Conservation (phyloP, 2,888 invertebrate species). For the Noctua janthina region DNA sequence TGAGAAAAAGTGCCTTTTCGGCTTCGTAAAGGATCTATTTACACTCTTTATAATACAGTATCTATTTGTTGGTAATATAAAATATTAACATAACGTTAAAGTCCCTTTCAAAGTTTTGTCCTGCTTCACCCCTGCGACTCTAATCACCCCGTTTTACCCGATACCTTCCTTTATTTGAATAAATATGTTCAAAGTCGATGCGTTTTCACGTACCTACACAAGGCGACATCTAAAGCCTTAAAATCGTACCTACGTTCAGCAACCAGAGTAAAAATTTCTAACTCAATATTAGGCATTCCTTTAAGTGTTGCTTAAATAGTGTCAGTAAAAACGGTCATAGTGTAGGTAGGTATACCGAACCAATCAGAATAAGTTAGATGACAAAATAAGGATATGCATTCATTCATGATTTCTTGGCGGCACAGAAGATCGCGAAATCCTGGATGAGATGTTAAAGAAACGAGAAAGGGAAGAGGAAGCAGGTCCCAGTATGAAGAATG, state of each 20-base stretch:
- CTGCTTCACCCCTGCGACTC: not conserved
- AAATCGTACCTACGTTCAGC: not conserved
- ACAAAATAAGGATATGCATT: not conserved
- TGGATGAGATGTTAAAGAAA: conserved; percentile 60
- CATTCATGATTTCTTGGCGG: not conserved
- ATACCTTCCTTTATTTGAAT: not conserved
- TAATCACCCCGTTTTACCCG: not conserved
- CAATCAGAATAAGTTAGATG: not conserved
- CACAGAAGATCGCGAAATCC: conserved; percentile 68
- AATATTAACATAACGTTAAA: not conserved
- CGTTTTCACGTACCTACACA: not conserved
- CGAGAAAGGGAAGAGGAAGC: conserved; percentile 59
- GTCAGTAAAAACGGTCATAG: not conserved
- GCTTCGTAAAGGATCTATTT: too few species aligned
- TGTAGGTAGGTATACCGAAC: not conserved
- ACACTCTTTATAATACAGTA: too few species aligned
- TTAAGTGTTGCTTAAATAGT: not conserved
- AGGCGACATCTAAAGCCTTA: not conserved
- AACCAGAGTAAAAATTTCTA: not conserved
- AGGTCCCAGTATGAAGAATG: conserved; percentile 69
- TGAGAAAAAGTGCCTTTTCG: too few species aligned
- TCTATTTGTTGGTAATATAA: not conserved
- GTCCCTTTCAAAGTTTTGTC: not conserved
- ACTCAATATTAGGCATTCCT: not conserved
- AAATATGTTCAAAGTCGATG: not conserved